Percentiles rank a stretch among this genome's conserved stretches.
Evolutionary conservation across 2,797 vertebrate genomes (phyloP).

Genomic region (Oryzias dopingdopingensis): DNA sequence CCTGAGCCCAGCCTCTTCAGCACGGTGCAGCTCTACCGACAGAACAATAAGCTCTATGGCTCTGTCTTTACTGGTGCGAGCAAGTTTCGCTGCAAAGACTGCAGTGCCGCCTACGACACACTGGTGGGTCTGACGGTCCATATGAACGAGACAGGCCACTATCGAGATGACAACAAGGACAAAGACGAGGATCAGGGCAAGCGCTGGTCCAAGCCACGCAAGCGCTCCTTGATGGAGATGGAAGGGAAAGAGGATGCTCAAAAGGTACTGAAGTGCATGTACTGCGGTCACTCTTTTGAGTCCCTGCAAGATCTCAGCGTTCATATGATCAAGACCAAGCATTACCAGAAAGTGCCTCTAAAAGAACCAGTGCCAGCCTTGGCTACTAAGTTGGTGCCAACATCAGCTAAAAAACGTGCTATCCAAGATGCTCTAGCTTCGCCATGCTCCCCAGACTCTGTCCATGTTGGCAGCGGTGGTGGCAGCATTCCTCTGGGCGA

Average conservation of each 20-base stretch:
- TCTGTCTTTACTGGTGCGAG: slow-evolving; percentile 98
- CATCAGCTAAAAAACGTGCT: slow-evolving; percentile 91
- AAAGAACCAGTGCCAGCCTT: slow-evolving; percentile 99
- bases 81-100: slow-evolving; percentile 99
- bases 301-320: slow-evolving; percentile 98
- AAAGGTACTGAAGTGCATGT: slow-evolving; percentile 99
- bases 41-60: slow-evolving; percentile 97
- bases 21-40: slow-evolving; percentile 97
- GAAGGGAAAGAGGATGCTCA: slow-evolving; percentile 98
- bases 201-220: slow-evolving; percentile 96
- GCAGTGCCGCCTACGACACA: slow-evolving; percentile 97
- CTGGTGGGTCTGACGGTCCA: slow-evolving; percentile 97
- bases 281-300: slow-evolving; percentile 98
- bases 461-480: slow-evolving; percentile 73
- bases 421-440: slow-evolving; percentile 88
- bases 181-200: slow-evolving; percentile 93
- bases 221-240: slow-evolving; percentile 99
- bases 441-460: slow-evolving; percentile 93
- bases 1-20: slow-evolving; percentile 99
- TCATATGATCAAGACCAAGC: slow-evolving; percentile 99
- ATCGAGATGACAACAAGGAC: slow-evolving; percentile 97
- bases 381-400: slow-evolving; percentile 90
- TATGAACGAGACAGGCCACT: slow-evolving; percentile 99
- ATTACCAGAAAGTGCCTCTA: slow-evolving; percentile 99
- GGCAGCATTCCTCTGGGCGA: slow-evolving; percentile 78